Evolutionary conservation across 2,113 vertebrate species (phyloP), one percentile per base, ranked within the genome.

Genomic region (Nematolebias whitei): DNA sequence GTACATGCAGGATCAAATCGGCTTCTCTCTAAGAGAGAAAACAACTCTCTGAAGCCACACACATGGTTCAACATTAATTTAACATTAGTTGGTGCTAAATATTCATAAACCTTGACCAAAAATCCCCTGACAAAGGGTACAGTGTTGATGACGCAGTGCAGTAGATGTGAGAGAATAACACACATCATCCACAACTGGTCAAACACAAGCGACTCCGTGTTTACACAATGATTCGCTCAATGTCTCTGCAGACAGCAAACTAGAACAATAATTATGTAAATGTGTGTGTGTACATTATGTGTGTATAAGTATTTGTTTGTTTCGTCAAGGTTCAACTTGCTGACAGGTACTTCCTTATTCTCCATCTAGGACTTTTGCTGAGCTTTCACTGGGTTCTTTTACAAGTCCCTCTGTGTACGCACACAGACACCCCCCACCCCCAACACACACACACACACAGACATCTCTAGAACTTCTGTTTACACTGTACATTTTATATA

Each of bases 61-160:
- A n/a, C n/a, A n/a, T n/a, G n/a, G n/a, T n/a, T n/a, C n/a, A n/a
- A n/a, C n/a, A n/a, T n/a, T n/a, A n/a, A n/a, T n/a, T n/a, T n/a
- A n/a, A n/a, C n/a, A n/a, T n/a, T n/a, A n/a, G n/a, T n/a, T n/a
- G n/a, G n/a, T n/a, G n/a, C n/a, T n/a, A n/a, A n/a, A n/a, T n/a
- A n/a, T n/a, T n/a, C n/a, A n/a, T n/a, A n/a, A n/a, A n/a, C n/a
- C n/a, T n/a, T n/a, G n/a, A n/a, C n/a, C n/a, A n/a, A n/a, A n/a
- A n/a, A n/a, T n/a, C n/a, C n/a, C n/a, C n/a, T n/a, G n/a, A n/a
- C n/a, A 41, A 63, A 70, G 50, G 22, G 52, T 78, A 71, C 38
- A 29, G 24, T 74, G 71, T 48, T 61, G 75, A 72, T 77, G 74
- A 75, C 78, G 84, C 65, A 76, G 51, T 56, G 52, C 68, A 74